Evolutionary conservation across 2,113 vertebrate species (phyloP), one percentile per base, ranked within the genome.

Genomic region (Empidonax alnorum): DNA sequence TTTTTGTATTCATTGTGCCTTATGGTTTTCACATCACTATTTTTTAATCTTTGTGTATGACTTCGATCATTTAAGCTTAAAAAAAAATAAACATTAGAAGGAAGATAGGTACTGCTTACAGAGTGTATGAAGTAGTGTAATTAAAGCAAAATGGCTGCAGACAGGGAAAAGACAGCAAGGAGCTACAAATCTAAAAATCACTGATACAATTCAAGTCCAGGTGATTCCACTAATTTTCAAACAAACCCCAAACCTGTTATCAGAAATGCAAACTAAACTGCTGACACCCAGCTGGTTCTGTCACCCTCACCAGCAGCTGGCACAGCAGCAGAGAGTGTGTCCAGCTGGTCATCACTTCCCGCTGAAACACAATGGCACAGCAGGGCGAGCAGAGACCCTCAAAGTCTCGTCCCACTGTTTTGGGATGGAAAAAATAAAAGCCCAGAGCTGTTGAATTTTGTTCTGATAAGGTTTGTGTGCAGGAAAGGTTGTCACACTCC

Each of bases 301-400:
- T 22, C 28, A n/a, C 4, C 2, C 6, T 63, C 35, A 30, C 8
- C 6, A 1, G 10, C 15, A 30, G 33, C 22, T 0, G 0, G 15
- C 62, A 72, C 20, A 75, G 46, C 5, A 72, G 42, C 24, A 35
- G n/a, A 46, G 44, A 27, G 3, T 3, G 2, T 0, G 2, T 31
- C n/a, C 35, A 46, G 9, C 1, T 12, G 8, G 2, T 1, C 0
- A 31, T 14, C 30, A 11, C 6, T 47, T 2, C 8, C 47, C 52
- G 18, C 12, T 1, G n/a, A 37, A 1, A 21, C 41, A 23, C 30
- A 37, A 12, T 0, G 2, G 6, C 15, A 10, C 9, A 21, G 62
- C 46, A 58, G 61, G 42, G 49, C 30, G 52, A 62, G 20, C 1
- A 6, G 30, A 53, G 7, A 58, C 46, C 11, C n/a, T 39, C 22